phyloP scores from a whole-genome alignment of 2,113 vertebrate species.

The Bathybates hornii region DNA sequence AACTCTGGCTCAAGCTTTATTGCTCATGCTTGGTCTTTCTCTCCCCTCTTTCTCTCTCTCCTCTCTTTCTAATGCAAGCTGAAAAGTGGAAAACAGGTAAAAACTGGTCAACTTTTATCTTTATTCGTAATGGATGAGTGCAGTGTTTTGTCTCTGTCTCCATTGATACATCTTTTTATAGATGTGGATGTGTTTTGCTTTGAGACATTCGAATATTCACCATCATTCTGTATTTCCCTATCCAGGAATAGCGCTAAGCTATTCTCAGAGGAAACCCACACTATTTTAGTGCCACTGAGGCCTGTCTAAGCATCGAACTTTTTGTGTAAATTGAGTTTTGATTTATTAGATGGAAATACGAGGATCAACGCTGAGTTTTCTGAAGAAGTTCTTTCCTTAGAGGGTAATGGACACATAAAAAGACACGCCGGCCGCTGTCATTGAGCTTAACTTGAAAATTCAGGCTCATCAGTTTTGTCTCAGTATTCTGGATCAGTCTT shows the following conservation, averaged over 20 bases:
- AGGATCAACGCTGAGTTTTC: constrained; percentile 32
- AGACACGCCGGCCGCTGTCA: background rate
- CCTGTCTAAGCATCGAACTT: constrained; percentile 26
- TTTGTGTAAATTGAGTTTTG: constrained; percentile 46
- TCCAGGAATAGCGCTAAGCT: constrained; percentile 38
- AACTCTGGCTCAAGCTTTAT: background rate
- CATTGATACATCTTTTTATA: background rate
- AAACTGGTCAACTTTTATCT: background rate
- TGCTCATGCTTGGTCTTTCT: background rate
- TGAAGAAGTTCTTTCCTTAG: constrained; percentile 18
- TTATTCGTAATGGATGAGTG: background rate
- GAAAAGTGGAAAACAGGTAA: constrained; percentile 68
- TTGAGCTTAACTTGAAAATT: background rate
- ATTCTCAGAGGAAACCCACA: constrained; percentile 49
- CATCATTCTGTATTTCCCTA: constrained; percentile 8
- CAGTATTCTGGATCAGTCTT: background rate
- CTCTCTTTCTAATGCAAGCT: constrained; percentile 45
- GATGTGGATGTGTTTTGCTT: background rate
- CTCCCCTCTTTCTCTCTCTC: constrained; percentile 9
- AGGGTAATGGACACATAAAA: background rate
- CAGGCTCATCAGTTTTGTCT: background rate
- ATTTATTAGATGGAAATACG: constrained; percentile 40
- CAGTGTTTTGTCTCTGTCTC: background rate
- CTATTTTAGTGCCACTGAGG: constrained; percentile 33
- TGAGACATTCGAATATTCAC: background rate